Evolutionary conservation across 2,888 invertebrate species (phyloP), one percentile per base, ranked within the genome.

Genomic region (Epinotia bilunana): DNA sequence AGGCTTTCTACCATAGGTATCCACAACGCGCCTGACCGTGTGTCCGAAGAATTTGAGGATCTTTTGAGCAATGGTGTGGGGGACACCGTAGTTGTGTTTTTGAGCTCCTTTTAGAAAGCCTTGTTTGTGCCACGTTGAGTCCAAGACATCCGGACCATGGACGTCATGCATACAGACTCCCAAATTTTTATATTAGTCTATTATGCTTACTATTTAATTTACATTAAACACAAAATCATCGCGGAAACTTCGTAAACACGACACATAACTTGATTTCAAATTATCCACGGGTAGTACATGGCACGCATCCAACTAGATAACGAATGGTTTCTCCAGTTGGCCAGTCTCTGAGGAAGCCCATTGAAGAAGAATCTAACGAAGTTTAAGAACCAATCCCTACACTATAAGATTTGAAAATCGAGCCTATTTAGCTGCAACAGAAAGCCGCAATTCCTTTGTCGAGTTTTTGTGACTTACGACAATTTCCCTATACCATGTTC

Each of bases 281-380:
- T 61, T 39, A 67, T 71, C 71, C 46, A 65, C 64, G 58, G 65
- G 71, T 74, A 71, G 74, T 67, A 55, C 60, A 18, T 74, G 74
- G 74, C 74, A 65, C 16, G 39, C 28, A 43, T 60, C 74, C 74
- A 71, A 61, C 16, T 6, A 63, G 64, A 65, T 65, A 74, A 74
- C 74, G 39, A 61, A 71, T 74, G 53, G 65, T 57, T 60, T 71
- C 71, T 74, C 74, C 74, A 71, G 71, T 71, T 74, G 74, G 65
- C 68, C 62, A 55, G 57, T 2, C 18, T 46, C 63, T 62, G 53
- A 74, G 71, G 60, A 71, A 74, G 60, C 64, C 49, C 64, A 64
- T 64, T 64, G 64, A 64, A n/a, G 49, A 64, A 49, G 20, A 3
- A 23, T 64, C 7, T 20, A 23, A n/a, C 49, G 64, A n/a, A 28